Percentiles rank a stretch among this genome's conserved stretches.
These are phyloP conservation scores for Prionace glauca DNA, from an alignment of 2,797 vertebrate genomes.

Conservation along the genomic window DNA sequence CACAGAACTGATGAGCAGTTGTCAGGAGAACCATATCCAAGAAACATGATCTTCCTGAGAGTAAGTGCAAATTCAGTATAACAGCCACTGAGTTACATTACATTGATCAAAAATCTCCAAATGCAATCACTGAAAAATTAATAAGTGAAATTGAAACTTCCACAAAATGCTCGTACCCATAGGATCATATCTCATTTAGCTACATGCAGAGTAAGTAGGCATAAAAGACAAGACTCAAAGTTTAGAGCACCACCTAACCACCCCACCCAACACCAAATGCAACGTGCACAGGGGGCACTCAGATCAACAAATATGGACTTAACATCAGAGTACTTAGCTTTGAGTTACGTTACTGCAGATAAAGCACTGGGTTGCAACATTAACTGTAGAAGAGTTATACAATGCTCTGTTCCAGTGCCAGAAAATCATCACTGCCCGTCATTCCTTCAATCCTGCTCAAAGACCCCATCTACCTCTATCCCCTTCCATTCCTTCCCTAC, in stretches of 20 bases:
- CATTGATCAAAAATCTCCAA: background rate
- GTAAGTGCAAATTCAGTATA: background rate
- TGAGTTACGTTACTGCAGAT: background rate
- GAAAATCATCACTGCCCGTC: background rate
- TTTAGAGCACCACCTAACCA: background rate
- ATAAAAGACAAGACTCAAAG: background rate
- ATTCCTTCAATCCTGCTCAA: background rate
- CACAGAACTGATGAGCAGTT: too few relatives aligned
- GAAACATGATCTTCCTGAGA: too few relatives aligned
- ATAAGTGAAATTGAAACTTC: background rate
- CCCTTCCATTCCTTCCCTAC: background rate
- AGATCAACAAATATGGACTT: background rate
- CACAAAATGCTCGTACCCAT: background rate
- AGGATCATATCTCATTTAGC: background rate
- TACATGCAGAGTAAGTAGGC: background rate
- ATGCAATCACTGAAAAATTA: background rate
- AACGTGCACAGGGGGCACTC: background rate
- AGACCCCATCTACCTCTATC: background rate
- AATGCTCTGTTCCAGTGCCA: background rate
- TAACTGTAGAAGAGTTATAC: background rate
- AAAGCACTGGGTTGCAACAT: background rate
- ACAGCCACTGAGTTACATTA: background rate
- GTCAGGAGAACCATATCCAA: too few relatives aligned
- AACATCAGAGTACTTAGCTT: background rate
- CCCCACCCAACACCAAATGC: background rate